A percentile compares a stretch with the other conserved stretches of the same genome.
These are phyloP conservation scores for Rhagologus leucostigma DNA, from an alignment of 2,113 vertebrate genomes.

Conservation along the genomic window DNA sequence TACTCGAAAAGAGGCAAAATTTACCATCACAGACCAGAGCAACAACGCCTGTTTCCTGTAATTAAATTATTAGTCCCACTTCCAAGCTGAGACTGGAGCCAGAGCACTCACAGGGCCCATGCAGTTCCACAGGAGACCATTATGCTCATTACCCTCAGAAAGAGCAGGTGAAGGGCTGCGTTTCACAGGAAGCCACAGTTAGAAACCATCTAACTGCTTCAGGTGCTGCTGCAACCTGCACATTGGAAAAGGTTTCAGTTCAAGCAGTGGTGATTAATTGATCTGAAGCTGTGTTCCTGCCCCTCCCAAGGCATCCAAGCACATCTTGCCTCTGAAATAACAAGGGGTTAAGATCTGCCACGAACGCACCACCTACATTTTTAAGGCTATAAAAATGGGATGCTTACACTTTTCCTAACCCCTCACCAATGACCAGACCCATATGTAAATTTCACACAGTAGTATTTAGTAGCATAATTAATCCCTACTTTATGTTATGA, in stretches of 20 bases:
- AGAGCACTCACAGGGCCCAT: background rate
- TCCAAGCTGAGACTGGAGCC: background rate
- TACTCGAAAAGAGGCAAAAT: background rate
- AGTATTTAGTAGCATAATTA: conserved; percentile 88
- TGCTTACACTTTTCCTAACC: conserved; percentile 77
- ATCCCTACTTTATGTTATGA: conserved; percentile 86
- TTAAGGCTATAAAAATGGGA: conserved; percentile 73
- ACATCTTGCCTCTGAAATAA: conserved; percentile 45
- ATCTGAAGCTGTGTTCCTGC: conserved; percentile 20
- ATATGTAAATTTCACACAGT: conserved; percentile 85
- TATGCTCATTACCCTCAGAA: fast-evolving
- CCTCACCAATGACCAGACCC: conserved; percentile 77
- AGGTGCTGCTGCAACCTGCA: background rate
- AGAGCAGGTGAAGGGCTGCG: background rate
- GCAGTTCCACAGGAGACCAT: background rate
- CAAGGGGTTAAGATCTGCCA: conserved; percentile 64
- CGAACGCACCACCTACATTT: conserved; percentile 57
- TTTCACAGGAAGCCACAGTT: background rate
- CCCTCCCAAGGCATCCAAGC: conserved; percentile 53
- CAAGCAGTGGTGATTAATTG: conserved; percentile 4
- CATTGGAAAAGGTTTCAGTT: background rate
- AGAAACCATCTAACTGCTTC: background rate
- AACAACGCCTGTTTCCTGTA: background rate
- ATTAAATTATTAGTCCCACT: background rate
- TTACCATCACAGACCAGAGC: background rate